Evolutionary conservation across 2,113 vertebrate species (phyloP).

Genomic region (Tiliqua scincoides): DNA sequence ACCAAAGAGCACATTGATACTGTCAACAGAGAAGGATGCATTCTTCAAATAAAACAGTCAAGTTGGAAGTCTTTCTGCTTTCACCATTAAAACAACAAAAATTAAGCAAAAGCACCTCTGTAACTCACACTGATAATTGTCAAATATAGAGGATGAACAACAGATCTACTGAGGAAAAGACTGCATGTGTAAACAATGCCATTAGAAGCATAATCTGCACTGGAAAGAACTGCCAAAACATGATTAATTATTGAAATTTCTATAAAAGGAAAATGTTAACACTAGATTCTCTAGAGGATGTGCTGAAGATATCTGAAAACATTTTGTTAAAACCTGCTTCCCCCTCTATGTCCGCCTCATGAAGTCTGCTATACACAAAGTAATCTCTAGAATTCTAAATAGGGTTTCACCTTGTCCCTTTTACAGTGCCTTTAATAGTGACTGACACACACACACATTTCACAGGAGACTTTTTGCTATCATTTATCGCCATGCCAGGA

Average conservation of each 20-base stretch:
- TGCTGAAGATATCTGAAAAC: not conserved
- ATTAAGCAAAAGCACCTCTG: not conserved
- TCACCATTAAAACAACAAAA: not conserved
- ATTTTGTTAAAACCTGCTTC: not conserved
- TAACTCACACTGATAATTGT: not conserved
- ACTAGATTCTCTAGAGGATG: not conserved
- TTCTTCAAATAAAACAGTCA: not conserved
- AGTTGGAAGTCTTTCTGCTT: not conserved
- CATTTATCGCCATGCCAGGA: not conserved
- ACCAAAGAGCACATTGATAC: not conserved
- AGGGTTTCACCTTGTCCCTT: not conserved
- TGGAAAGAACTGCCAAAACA: conserved; percentile 2
- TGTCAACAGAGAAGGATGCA: not conserved
- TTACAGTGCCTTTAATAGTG: not conserved
- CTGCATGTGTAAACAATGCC: conserved; percentile 8
- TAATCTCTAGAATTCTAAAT: not conserved
- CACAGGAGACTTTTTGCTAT: not conserved
- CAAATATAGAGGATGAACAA: conserved; percentile 13
- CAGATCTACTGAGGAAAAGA: not conserved
- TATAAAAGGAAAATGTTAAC: not conserved
- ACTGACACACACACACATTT: not conserved
- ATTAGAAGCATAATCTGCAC: conserved; percentile 19
- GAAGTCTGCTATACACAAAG: not conserved
- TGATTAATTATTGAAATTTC: conserved; percentile 25
- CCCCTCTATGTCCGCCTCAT: not conserved